Evolutionary conservation across 2,888 invertebrate genomes (phyloP).

Genomic region (Trissonchulus latispiculum): DNA sequence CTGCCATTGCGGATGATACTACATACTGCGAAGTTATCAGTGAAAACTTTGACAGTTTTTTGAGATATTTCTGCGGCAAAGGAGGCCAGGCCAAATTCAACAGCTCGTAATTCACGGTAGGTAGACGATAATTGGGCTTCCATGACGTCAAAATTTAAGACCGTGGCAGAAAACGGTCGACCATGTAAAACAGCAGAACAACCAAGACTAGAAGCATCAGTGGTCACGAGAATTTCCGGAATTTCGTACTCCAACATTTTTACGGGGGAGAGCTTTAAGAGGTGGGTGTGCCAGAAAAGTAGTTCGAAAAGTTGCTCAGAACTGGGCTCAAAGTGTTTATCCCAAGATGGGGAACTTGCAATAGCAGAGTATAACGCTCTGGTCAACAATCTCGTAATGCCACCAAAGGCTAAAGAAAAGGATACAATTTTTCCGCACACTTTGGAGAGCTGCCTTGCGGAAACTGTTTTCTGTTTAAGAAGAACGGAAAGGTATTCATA

Average conservation of each 20-base stretch:
- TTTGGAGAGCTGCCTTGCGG: background rate
- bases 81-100: background rate
- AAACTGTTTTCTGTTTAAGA: background rate
- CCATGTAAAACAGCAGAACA: background rate
- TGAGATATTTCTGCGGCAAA: background rate
- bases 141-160: background rate
- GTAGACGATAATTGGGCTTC: background rate
- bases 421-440: background rate
- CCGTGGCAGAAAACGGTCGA: background rate
- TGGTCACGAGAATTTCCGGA: background rate
- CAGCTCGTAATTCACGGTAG: background rate
- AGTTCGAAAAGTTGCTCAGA: background rate
- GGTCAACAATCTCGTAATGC: background rate
- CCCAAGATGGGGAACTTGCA: background rate
- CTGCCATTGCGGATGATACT: background rate
- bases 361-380: background rate
- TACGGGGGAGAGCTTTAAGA: background rate
- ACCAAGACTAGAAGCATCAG: background rate
- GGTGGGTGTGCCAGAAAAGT: background rate
- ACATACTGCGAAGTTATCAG: no score
- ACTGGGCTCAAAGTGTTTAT: background rate
- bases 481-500: background rate
- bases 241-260: background rate
- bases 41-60: background rate
- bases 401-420: background rate